phyloP scores from a whole-genome alignment of 2,888 invertebrate species.

The Agrilus biguttatus region DNA sequence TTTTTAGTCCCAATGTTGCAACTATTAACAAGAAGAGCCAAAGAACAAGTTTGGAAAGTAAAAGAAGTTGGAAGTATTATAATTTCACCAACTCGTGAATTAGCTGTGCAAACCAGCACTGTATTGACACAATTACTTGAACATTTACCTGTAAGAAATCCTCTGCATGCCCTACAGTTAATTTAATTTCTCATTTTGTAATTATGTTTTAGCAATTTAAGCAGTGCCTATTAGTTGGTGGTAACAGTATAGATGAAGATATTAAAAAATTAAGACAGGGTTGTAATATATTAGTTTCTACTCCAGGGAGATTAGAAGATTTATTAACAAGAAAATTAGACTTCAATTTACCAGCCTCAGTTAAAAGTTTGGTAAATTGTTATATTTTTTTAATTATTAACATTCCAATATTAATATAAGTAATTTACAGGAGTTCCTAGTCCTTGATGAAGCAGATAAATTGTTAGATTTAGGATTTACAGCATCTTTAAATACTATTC shows the following conservation, averaged over 20 bases:
- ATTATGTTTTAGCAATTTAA: slow-evolving; percentile 27
- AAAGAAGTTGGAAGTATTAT: slow-evolving; percentile 78
- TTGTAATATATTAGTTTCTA: slow-evolving; percentile 80
- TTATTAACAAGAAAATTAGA: slow-evolving; percentile 57
- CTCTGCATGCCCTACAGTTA: neutral
- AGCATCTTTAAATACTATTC: slow-evolving; percentile 68
- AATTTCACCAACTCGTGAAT: slow-evolving; percentile 89
- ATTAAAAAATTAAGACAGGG: slow-evolving; percentile 52
- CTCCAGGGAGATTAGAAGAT: slow-evolving; percentile 88
- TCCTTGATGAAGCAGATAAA: slow-evolving; percentile 95
- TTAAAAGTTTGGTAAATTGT: slow-evolving; percentile 59
- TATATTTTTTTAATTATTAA: neutral
- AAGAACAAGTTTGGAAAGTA: slow-evolving; percentile 47
- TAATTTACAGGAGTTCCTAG: slow-evolving; percentile 61
- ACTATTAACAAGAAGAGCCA: slow-evolving; percentile 51
- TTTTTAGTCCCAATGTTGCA: slow-evolving; percentile 88
- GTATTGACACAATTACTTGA: slow-evolving; percentile 39
- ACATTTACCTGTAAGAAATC: slow-evolving; percentile 29
- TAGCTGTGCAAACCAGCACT: slow-evolving; percentile 78
- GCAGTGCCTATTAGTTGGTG: slow-evolving; percentile 64
- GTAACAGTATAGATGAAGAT: slow-evolving; percentile 66
- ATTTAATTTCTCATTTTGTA: neutral
- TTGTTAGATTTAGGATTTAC: slow-evolving; percentile 88
- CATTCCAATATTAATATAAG: neutral
- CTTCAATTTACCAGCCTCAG: slow-evolving; percentile 51